Percentiles rank a stretch among this genome's conserved stretches.
phyloP scores from a whole-genome alignment of 2,888 invertebrate species.

The Tenthredo notha region DNA sequence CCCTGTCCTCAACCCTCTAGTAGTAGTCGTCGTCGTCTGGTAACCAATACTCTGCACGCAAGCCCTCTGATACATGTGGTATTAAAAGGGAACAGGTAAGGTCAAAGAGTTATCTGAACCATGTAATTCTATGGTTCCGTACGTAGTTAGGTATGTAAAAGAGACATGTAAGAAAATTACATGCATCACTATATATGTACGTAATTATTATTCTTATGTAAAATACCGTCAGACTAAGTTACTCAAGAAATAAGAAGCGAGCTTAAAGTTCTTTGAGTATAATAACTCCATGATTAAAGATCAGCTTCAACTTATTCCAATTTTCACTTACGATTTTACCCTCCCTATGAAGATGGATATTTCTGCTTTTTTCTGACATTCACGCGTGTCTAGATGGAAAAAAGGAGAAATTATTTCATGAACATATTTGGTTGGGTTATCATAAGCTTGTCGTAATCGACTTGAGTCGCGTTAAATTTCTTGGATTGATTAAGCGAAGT shows the following conservation, averaged over 20 bases:
- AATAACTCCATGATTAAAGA: not conserved
- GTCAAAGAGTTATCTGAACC: conserved; percentile 39
- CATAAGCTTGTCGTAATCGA: not conserved
- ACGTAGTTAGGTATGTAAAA: not conserved
- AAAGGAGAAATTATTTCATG: not conserved
- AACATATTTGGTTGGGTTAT: not conserved
- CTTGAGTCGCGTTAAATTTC: not conserved
- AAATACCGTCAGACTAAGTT: not conserved
- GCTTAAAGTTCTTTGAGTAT: not conserved
- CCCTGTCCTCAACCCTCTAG: conserved; percentile 29
- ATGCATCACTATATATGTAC: not conserved
- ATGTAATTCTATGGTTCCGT: not conserved
- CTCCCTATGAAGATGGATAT: not conserved
- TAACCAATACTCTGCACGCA: conserved; percentile 38
- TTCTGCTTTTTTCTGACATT: not conserved
- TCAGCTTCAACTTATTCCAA: not conserved
- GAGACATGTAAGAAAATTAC: not conserved
- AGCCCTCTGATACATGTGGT: not conserved
- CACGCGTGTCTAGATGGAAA: not conserved
- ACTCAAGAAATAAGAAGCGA: not conserved
- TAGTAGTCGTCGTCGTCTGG: conserved; percentile 48
- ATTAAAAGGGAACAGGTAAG: conserved; percentile 37
- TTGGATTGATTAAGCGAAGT: conserved; percentile 25
- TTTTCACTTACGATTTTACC: not conserved
- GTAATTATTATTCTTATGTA: not conserved